Evolutionary conservation across 2,797 vertebrate genomes (phyloP), one percentile per base, ranked within the genome.

Genomic region (Intellagama lesueurii): DNA sequence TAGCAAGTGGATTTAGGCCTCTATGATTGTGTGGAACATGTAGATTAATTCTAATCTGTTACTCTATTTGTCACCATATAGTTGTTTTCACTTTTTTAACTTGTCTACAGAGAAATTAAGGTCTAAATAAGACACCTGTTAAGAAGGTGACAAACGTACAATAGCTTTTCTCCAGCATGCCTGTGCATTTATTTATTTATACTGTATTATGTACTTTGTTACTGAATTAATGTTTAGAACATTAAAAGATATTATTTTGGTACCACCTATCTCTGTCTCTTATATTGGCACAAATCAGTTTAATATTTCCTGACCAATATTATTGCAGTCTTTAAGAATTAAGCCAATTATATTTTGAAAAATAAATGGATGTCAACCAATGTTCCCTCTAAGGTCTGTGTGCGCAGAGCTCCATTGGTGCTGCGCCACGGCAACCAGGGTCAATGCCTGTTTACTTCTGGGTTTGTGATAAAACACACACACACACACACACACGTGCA

Each of bases 221-320:
- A 14, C 52, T 69, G 72, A 7, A 68, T 30, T 28, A 76, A 30
- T 14, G 32, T 30, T 49, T 52, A 64, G 28, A 70, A 47, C 24
- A 47, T 26, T 44, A 73, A 80, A 49, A 79, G 4, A 1, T 70
- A 35, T 80, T 32, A 30, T 80, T 87, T 95, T 90, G 94, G 81
- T 89, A 86, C 56, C n/a, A 35, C 66, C 26, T 28, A 83, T 2
- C 85, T 78, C 88, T 90, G 90, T 86, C 85, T 90, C 85, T 91
- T 88, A 70, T 75, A 24, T 80, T 93, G 82, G 85, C 86, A 81
- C 47, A 78, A 24, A n/a, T 86, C 66, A n/a, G 70, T 87, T 91
- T 93, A 91, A 81, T 72, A 88, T 22, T 11, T 78, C 88, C 56
- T 93, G 60, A 73, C 88, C 86, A 72, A 92, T 87, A 89, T 94